phyloP scores from a whole-genome alignment of 2,113 vertebrate genomes.

The Cebidichthys violaceus region DNA sequence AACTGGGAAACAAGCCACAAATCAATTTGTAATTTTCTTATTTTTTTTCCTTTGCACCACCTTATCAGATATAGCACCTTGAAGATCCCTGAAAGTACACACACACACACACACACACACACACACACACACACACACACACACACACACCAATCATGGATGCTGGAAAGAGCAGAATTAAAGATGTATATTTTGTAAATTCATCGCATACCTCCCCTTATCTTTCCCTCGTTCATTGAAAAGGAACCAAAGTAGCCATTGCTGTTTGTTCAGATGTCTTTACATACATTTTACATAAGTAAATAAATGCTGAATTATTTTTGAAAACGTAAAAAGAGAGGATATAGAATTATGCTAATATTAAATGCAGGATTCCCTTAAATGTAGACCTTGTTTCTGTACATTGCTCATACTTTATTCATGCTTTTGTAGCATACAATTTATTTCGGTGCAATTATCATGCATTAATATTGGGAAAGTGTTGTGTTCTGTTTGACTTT shows the following conservation, averaged over 20 bases:
- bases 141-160: slow-evolving; percentile 15
- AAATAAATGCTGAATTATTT: slow-evolving; percentile 68
- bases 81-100: slow-evolving; percentile 32
- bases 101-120: slow-evolving; percentile 11
- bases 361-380: slow-evolving; percentile 55
- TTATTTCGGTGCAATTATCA: slow-evolving; percentile 66
- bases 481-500: slow-evolving; percentile 50
- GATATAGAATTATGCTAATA: slow-evolving; percentile 47
- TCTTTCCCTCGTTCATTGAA: slow-evolving; percentile 33
- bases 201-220: slow-evolving; percentile 3
- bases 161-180: slow-evolving; percentile 12
- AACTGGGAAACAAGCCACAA: slow-evolving; percentile 62
- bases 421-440: slow-evolving; percentile 50
- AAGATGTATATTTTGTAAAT: slow-evolving; percentile 73
- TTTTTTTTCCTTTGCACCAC: neutral
- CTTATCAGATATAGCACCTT: slow-evolving; percentile 61
- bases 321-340: slow-evolving; percentile 39
- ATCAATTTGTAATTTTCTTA: slow-evolving; percentile 27
- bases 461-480: slow-evolving; percentile 45
- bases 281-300: slow-evolving; percentile 35
- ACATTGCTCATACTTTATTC: slow-evolving; percentile 71
- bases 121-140: slow-evolving; percentile 24
- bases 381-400: slow-evolving; percentile 73
- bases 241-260: slow-evolving; percentile 72
- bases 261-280: slow-evolving; percentile 58